Evolutionary conservation across 2,888 invertebrate species (phyloP).

Genomic region (Eupithecia exiguata): DNA sequence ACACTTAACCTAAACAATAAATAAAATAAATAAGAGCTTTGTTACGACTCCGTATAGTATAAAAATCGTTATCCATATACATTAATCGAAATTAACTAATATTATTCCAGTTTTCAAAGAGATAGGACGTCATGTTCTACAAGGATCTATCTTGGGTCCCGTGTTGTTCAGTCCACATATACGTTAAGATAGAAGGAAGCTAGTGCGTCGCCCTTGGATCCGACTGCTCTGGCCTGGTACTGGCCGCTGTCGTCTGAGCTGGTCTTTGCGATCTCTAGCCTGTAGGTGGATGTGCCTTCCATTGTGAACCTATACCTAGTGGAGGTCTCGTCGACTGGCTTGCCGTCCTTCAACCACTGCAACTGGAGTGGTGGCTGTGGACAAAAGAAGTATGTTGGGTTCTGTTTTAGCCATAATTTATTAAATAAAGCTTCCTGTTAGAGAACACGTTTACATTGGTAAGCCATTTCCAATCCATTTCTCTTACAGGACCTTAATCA

Average conservation of each 20-base stretch:
- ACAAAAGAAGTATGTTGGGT: slow-evolving; percentile 14
- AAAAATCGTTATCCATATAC: slow-evolving; percentile 72
- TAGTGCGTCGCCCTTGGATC: slow-evolving; percentile 92
- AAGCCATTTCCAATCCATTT: no score
- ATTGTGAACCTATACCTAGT: slow-evolving; percentile 92
- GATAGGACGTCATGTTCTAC: slow-evolving; percentile 56
- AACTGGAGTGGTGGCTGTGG: slow-evolving; percentile 85
- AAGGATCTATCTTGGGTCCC: slow-evolving; percentile 61
- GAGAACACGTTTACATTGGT: no score
- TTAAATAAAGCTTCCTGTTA: background rate
- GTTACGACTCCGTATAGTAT: slow-evolving; percentile 79
- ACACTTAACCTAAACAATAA: slow-evolving; percentile 77
- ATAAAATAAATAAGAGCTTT: slow-evolving; percentile 75
- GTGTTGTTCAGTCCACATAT: slow-evolving; percentile 62
- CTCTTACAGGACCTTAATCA: no score
- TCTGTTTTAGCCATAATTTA: background rate
- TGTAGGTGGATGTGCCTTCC: slow-evolving; percentile 91
- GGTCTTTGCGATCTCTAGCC: slow-evolving; percentile 90
- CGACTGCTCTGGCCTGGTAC: slow-evolving; percentile 93
- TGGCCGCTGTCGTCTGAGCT: slow-evolving; percentile 92
- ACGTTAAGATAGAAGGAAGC: slow-evolving; percentile 95
- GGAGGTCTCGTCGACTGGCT: slow-evolving; percentile 91
- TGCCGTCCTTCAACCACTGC: slow-evolving; percentile 96
- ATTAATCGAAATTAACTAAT: slow-evolving; percentile 55
- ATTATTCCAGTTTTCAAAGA: slow-evolving; percentile 52